Conservation (phyloP, 2,888 invertebrate species). For the Yponomeuta sedellus region DNA sequence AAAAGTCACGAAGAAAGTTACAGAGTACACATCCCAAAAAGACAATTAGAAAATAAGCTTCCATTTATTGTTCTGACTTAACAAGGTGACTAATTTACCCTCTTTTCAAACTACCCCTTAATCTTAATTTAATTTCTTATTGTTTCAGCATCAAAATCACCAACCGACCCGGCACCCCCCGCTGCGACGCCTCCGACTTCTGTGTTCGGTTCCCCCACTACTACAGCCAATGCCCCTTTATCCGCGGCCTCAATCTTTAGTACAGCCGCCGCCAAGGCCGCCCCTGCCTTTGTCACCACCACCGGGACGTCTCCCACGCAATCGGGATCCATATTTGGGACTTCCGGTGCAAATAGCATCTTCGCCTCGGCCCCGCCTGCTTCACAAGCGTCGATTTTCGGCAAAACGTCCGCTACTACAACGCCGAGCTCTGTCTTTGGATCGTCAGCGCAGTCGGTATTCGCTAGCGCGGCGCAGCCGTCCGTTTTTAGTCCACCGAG, state of each 20-base stretch:
- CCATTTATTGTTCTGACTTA: too few species aligned
- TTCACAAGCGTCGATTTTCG: constrained; percentile 3
- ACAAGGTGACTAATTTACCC: too few species aligned
- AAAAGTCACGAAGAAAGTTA: too few species aligned
- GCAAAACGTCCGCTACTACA: constrained; percentile 11
- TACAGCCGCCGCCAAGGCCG: constrained; percentile 1
- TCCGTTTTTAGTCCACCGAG: constrained; percentile 23
- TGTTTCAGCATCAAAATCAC: neutral
- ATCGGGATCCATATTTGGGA: constrained; percentile 29
- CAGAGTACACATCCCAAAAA: too few species aligned
- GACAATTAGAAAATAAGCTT: too few species aligned
- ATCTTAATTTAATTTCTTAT: too few species aligned
- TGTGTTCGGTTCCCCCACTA: neutral
- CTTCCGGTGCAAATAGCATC: constrained; percentile 12
- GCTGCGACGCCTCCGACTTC: constrained; percentile 21
- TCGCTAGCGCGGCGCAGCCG: constrained; percentile 5
- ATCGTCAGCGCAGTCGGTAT: constrained; percentile 19
- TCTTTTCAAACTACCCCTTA: too few species aligned
- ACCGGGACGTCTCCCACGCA: constrained; percentile 17
- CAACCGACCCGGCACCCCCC: constrained; percentile 5
- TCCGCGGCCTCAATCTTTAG: neutral
- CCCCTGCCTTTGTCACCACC: constrained; percentile 8
- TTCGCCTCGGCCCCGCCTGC: constrained; percentile 11
- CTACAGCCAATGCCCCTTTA: neutral
- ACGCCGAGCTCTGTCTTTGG: constrained; percentile 31